Percentiles rank a stretch among this genome's conserved stretches.
These are phyloP conservation scores for Phoxinus phoxinus DNA, from an alignment of 2,113 vertebrate genomes.

Conservation along the genomic window DNA sequence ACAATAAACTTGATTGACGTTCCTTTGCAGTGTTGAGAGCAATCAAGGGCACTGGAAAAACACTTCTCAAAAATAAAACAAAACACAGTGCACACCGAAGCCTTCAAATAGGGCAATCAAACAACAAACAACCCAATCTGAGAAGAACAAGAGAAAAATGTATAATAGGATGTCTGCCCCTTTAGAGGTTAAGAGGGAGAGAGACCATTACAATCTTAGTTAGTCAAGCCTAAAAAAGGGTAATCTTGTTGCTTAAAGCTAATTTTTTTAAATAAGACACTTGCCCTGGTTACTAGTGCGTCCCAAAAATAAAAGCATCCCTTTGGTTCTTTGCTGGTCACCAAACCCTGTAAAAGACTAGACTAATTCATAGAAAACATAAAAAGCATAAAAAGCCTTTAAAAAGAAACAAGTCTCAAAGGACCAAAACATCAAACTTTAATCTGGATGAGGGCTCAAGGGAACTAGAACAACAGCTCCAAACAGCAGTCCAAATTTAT, in stretches of 20 bases:
- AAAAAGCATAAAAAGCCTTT: not conserved
- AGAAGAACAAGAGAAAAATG: not conserved
- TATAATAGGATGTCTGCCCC: not conserved
- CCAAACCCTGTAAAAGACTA: not conserved
- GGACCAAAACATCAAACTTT: not conserved
- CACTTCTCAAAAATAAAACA: not conserved
- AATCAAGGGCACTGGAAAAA: not conserved
- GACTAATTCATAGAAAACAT: not conserved
- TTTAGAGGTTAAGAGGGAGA: not conserved
- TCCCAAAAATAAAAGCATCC: not conserved
- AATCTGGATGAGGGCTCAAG: not conserved
- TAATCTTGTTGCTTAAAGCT: not conserved
- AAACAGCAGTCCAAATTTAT: not conserved
- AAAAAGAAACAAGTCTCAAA: not conserved
- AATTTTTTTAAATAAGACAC: not conserved
- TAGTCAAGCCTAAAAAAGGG: not conserved
- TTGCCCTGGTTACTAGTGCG: not conserved
- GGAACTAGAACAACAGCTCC: not conserved
- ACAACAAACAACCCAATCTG: not conserved
- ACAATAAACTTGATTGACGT: not conserved
- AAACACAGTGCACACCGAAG: not conserved
- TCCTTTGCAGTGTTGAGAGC: not conserved
- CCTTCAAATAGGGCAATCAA: slow-evolving; percentile 14
- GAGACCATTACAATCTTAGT: not conserved
- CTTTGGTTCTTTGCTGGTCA: not conserved